Percentiles rank a stretch among this genome's conserved stretches.
Evolutionary conservation across 2,888 invertebrate genomes (phyloP).

Genomic region (Autographa gamma): DNA sequence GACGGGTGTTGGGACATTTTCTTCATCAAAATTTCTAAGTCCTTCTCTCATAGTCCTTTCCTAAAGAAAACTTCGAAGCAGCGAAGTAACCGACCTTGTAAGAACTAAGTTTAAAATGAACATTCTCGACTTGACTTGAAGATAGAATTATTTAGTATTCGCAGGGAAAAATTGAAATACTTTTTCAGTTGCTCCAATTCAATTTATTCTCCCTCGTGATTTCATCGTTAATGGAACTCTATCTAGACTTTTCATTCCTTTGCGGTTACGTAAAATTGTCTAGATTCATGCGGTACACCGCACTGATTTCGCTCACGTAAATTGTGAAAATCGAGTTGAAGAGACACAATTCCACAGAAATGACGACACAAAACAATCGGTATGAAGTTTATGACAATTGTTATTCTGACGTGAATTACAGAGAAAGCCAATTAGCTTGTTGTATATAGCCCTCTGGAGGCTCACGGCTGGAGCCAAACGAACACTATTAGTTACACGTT

Average conservation of each 20-base stretch:
- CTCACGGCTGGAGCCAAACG: conserved; percentile 21
- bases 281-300: conserved; percentile 61
- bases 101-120: background rate
- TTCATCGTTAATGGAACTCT: conserved; percentile 12
- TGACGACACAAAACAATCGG: conserved; percentile 38
- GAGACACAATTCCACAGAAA: conserved; percentile 46
- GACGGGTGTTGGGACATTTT: conserved; percentile 10
- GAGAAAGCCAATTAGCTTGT: conserved; percentile 58
- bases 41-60: too few species aligned
- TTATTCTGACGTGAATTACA: conserved; percentile 55
- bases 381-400: conserved; percentile 31
- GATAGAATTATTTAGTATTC: background rate
- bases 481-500: conserved; percentile 37
- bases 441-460: conserved; percentile 51
- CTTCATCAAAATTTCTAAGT: background rate
- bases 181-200: conserved; percentile 12
- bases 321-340: conserved; percentile 45
- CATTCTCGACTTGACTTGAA: background rate
- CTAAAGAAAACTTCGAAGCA: background rate
- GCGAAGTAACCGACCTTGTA: background rate
- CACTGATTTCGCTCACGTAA: conserved; percentile 59
- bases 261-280: conserved; percentile 67
- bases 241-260: conserved; percentile 49
- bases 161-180: background rate
- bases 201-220: conserved; percentile 13